phyloP scores from a whole-genome alignment of 2,888 invertebrate genomes.

The Phragmatobia fuliginosa region DNA sequence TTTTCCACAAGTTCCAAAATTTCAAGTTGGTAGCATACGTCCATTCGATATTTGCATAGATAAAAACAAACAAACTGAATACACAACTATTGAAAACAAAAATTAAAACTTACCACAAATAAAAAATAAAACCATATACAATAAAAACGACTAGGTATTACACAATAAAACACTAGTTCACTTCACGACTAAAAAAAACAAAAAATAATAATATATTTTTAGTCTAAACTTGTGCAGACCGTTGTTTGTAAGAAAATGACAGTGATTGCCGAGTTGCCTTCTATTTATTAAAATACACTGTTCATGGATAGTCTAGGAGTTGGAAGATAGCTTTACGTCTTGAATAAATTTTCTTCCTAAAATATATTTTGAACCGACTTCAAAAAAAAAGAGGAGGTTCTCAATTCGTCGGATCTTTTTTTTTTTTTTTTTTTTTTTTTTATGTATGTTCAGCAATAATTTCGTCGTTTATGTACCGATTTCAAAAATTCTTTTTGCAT shows the following conservation, averaged over 20 bases:
- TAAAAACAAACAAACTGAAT: background rate
- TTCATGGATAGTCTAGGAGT: conserved; percentile 11
- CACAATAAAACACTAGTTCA: conserved; percentile 4
- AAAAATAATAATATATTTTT: conserved; percentile 5
- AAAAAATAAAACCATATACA: background rate
- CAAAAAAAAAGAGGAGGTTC: too few species aligned
- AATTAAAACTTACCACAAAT: background rate
- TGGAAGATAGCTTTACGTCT: background rate
- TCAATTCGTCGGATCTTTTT: too few species aligned
- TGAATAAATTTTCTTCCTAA: background rate
- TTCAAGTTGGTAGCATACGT: too few species aligned
- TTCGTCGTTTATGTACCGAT: too few species aligned
- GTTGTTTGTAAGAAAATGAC: conserved; percentile 18
- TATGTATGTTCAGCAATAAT: too few species aligned
- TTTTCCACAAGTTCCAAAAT: too few species aligned
- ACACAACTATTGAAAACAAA: background rate
- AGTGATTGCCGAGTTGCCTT: conserved; percentile 4
- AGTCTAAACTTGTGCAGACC: background rate
- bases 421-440: too few species aligned
- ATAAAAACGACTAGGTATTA: background rate
- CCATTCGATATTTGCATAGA: too few species aligned
- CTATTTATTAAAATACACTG: conserved; percentile 20
- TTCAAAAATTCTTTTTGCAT: too few species aligned
- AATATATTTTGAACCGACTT: too few species aligned
- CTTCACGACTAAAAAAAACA: background rate